Evolutionary conservation across 1,140 invertebrate genomes (phyloP).

Genomic region (Oedothorax gibbosus): DNA sequence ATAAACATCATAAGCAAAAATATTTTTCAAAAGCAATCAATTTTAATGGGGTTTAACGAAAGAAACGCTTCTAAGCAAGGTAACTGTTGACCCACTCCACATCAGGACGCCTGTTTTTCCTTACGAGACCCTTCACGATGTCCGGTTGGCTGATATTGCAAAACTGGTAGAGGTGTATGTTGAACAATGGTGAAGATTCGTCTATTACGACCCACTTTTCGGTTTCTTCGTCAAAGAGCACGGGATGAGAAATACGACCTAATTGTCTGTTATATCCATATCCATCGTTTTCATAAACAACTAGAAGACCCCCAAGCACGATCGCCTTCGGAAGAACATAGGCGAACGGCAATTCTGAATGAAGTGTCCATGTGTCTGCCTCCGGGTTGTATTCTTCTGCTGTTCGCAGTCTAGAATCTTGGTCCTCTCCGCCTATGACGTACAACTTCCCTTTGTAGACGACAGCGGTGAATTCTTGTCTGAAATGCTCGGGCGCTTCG

Average conservation of each 20-base stretch:
- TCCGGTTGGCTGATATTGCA: neutral
- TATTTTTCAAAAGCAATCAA: too few species aligned
- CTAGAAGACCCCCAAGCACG: neutral
- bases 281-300: neutral
- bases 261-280: neutral
- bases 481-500: neutral
- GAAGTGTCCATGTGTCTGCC: neutral
- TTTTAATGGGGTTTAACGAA: too few species aligned
- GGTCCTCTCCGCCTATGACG: neutral
- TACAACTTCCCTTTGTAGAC: neutral
- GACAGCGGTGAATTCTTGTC: slow-evolving; percentile 10
- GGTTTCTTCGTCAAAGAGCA: neutral
- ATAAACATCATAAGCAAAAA: too few species aligned
- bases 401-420: neutral
- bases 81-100: slow-evolving; percentile 3
- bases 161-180: neutral
- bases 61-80: neutral
- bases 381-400: slow-evolving; percentile 12
- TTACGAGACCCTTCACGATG: neutral
- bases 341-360: slow-evolving; percentile 6
- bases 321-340: neutral
- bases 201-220: neutral
- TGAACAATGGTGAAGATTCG: slow-evolving; percentile 3
- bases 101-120: neutral
- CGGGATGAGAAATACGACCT: neutral